phyloP scores from a whole-genome alignment of 2,113 vertebrate genomes.

The Petrocephalus microphthalmus region DNA sequence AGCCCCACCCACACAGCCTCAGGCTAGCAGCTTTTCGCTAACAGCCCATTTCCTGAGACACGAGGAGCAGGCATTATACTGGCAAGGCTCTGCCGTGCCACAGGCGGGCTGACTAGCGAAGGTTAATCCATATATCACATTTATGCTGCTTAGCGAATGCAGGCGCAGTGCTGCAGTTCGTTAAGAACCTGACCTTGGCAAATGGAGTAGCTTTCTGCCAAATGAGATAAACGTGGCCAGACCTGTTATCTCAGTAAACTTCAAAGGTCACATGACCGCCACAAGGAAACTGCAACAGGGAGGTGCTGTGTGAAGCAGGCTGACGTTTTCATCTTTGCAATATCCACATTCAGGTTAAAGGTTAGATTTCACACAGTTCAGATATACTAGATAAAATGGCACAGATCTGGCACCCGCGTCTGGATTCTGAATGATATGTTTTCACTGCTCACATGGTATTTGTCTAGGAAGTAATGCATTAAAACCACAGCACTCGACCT shows the following conservation, averaged over 20 bases:
- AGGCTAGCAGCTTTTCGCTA: not conserved
- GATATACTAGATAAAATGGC: not conserved
- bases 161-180: not conserved
- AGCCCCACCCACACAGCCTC: not conserved
- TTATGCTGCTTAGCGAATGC: not conserved
- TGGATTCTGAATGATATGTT: not conserved
- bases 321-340: not conserved
- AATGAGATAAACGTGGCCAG: not conserved
- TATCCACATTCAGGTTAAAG: not conserved
- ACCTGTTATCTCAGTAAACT: not conserved
- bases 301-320: not conserved
- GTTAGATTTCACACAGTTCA: not conserved
- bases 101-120: not conserved
- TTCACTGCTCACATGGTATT: not conserved
- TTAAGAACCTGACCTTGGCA: not conserved
- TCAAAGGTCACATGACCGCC: not conserved
- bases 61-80: not conserved
- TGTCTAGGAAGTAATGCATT: not conserved
- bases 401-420: not conserved
- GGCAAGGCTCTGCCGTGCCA: not conserved
- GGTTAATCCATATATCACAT: not conserved
- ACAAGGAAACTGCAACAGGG: not conserved
- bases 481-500: not conserved
- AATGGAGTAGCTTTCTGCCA: not conserved
- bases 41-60: slow-evolving; percentile 10